phyloP scores from a whole-genome alignment of 2,888 invertebrate species.

The Hecatera dysodea region DNA sequence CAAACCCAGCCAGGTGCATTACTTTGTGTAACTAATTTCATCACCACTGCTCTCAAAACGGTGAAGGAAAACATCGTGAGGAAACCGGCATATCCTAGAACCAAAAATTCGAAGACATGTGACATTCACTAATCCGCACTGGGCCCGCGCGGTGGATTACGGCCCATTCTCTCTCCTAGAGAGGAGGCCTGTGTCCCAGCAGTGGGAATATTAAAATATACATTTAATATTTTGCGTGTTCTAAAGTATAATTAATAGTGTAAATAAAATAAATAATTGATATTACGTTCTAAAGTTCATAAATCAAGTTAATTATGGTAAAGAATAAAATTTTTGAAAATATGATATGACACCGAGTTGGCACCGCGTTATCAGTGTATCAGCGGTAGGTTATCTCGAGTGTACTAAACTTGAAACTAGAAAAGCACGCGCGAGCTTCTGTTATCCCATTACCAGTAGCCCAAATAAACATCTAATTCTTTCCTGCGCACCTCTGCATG shows the following conservation, averaged over 20 bases:
- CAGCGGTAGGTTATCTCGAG: slow-evolving; percentile 51
- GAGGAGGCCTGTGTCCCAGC: too few relatives aligned
- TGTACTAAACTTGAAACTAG: slow-evolving; percentile 76
- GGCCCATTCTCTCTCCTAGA: too few relatives aligned
- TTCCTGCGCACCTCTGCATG: slow-evolving; percentile 90
- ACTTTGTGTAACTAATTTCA: too few relatives aligned
- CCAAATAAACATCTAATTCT: slow-evolving; percentile 90
- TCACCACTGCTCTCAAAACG: too few relatives aligned
- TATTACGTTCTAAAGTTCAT: neutral
- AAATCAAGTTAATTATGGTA: neutral
- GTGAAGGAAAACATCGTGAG: too few relatives aligned
- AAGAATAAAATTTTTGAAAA: neutral
- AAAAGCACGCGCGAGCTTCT: slow-evolving; percentile 82
- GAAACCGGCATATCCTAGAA: too few relatives aligned
- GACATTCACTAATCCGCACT: too few relatives aligned
- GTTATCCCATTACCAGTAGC: slow-evolving; percentile 87
- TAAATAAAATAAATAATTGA: neutral
- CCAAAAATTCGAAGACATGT: too few relatives aligned
- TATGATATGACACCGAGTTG: neutral
- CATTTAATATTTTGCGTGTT: neutral
- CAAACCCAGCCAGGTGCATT: too few relatives aligned
- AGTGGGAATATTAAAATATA: too few relatives aligned
- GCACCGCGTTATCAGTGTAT: slow-evolving; percentile 38
- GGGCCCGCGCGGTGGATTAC: too few relatives aligned
- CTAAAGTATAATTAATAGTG: too few relatives aligned